A percentile compares a stretch with the other conserved stretches of the same genome.
phyloP scores from a whole-genome alignment of 2,888 invertebrate species.

The Drosophila mayaguana region DNA sequence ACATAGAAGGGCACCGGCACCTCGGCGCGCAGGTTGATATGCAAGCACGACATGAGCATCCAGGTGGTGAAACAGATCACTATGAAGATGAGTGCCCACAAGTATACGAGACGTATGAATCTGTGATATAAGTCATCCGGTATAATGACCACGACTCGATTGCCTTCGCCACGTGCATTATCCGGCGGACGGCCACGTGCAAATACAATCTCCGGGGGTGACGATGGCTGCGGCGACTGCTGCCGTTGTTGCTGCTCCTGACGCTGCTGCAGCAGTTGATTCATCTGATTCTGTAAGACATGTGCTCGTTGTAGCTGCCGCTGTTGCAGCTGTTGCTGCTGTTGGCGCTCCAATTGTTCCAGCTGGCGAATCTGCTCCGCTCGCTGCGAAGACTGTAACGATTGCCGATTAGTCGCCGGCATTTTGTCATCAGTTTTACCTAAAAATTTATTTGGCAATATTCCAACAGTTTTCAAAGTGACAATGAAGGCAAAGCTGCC shows the following conservation, averaged over 20 bases:
- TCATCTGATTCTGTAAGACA: too few relatives aligned
- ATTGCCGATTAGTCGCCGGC: constrained; percentile 1
- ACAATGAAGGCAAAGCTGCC: constrained; percentile 3
- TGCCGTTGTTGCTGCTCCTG: background rate
- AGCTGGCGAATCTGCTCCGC: constrained; percentile 7
- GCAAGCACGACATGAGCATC: background rate
- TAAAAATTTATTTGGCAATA: constrained; percentile 19
- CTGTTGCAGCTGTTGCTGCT: background rate
- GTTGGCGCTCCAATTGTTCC: background rate
- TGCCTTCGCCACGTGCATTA: background rate
- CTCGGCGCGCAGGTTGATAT: background rate
- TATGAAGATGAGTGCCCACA: constrained; percentile 8
- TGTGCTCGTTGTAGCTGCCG: background rate
- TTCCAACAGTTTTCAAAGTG: background rate
- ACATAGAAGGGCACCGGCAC: constrained; percentile 17
- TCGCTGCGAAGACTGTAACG: background rate
- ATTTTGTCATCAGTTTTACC: constrained; percentile 16
- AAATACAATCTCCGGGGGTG: background rate
- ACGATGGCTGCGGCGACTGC: background rate
- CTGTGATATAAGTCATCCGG: background rate
- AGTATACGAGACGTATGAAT: constrained; percentile 10
- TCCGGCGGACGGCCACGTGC: background rate
- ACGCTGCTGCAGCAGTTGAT: too few relatives aligned
- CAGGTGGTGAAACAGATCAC: background rate
- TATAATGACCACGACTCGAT: background rate